A percentile compares a stretch with the other conserved stretches of the same genome.
Evolutionary conservation across 2,113 vertebrate genomes (phyloP).

Genomic region (Tetraodon nigroviridis): DNA sequence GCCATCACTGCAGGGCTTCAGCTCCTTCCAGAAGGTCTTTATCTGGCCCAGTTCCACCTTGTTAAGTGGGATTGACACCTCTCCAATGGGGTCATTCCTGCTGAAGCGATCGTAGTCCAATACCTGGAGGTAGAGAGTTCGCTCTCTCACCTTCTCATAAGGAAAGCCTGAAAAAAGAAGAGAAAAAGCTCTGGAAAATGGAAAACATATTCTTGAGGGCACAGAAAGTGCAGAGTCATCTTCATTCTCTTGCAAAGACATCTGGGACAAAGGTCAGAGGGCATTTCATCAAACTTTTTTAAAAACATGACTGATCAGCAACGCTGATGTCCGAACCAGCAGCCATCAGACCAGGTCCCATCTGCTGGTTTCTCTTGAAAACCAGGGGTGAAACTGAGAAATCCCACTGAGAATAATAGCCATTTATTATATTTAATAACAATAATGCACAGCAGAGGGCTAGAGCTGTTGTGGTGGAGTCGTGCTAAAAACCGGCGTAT

Average conservation of each 20-base stretch:
- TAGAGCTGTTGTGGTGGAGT: too few relatives aligned
- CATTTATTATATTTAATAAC: too few relatives aligned
- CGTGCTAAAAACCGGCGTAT: too few relatives aligned
- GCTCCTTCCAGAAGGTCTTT: conserved; percentile 99
- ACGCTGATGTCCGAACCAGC: neutral
- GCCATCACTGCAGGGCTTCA: conserved; percentile 98
- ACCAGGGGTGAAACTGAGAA: too few relatives aligned
- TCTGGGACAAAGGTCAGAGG: conserved; percentile 33
- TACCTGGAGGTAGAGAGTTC: conserved; percentile 96
- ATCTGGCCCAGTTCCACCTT: conserved; percentile 96
- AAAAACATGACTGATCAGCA: conserved; percentile 7
- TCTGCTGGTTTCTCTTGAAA: too few relatives aligned
- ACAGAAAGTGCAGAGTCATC: conserved; percentile 6
- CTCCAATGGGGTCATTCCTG: conserved; percentile 96
- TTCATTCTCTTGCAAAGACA: conserved; percentile 10
- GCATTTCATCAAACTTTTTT: conserved; percentile 22
- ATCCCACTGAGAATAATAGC: too few relatives aligned
- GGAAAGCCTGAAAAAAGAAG: conserved; percentile 82
- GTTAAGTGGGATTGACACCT: conserved; percentile 96
- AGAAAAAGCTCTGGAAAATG: conserved; percentile 7
- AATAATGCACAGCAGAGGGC: too few relatives aligned
- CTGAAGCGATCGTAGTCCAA: conserved; percentile 98
- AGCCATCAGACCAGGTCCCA: neutral
- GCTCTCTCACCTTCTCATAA: conserved; percentile 96
- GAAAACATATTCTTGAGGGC: conserved; percentile 13